Percentiles rank a stretch among this genome's conserved stretches.
Evolutionary conservation across 2,888 invertebrate genomes (phyloP).

Genomic region (Chrysodeixis includens): DNA sequence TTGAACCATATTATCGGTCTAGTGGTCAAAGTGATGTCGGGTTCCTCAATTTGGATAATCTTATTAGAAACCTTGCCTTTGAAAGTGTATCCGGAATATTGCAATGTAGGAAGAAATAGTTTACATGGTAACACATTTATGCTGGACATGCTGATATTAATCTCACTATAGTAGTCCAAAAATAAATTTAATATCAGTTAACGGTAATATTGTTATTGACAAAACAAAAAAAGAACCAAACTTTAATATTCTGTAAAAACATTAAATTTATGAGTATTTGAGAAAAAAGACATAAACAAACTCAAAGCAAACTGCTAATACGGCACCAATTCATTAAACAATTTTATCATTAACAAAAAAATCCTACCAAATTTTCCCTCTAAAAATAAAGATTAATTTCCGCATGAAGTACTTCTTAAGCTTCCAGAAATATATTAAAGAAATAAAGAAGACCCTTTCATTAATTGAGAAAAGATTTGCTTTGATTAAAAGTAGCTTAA

Average conservation of each 20-base stretch:
- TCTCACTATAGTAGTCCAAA: too few relatives aligned
- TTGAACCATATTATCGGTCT: not conserved
- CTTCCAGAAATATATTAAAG: slow-evolving; percentile 50
- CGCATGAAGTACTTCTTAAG: slow-evolving; percentile 49
- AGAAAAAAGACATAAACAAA: not conserved
- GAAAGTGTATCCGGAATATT: not conserved
- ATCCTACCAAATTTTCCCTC: slow-evolving; percentile 32
- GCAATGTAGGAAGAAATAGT: not conserved
- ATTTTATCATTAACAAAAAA: slow-evolving; percentile 22
- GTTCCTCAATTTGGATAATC: slow-evolving; percentile 4
- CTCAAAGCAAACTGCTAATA: not conserved
- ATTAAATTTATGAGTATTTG: too few relatives aligned
- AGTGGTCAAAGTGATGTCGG: slow-evolving; percentile 1
- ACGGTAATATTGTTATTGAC: too few relatives aligned
- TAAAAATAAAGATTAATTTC: slow-evolving; percentile 45
- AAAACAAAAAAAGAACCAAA: too few relatives aligned
- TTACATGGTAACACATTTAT: not conserved
- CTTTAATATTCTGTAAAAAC: too few relatives aligned
- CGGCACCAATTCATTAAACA: slow-evolving; percentile 15
- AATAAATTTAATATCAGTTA: too few relatives aligned
- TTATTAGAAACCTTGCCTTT: not conserved
- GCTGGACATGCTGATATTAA: too few relatives aligned
- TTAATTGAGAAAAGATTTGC: slow-evolving; percentile 56
- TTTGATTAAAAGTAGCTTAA: slow-evolving; percentile 56
- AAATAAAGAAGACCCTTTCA: slow-evolving; percentile 50